Evolutionary conservation across 2,797 vertebrate species (phyloP).

Genomic region (Mormyrops boulengeri): DNA sequence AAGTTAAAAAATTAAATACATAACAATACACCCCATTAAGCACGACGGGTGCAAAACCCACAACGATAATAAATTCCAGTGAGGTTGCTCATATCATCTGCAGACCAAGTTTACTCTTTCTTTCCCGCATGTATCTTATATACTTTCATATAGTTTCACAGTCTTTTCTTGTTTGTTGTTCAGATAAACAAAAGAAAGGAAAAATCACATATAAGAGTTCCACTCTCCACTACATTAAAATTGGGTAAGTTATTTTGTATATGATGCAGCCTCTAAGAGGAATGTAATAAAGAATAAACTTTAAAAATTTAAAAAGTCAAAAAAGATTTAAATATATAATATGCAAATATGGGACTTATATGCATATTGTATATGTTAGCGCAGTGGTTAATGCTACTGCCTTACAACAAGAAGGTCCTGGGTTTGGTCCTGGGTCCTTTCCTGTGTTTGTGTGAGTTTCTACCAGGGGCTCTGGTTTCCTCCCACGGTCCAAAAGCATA

Average conservation of each 20-base stretch:
- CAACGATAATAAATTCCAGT: background rate
- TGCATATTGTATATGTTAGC: too few species aligned
- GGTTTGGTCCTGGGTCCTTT: too few species aligned
- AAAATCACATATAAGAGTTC: background rate
- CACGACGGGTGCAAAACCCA: background rate
- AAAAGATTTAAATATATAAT: background rate
- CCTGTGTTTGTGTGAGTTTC: too few species aligned
- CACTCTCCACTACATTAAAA: background rate
- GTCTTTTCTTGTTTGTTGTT: background rate
- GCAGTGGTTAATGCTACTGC: too few species aligned
- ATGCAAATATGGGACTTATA: background rate
- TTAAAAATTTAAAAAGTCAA: background rate
- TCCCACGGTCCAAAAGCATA: too few species aligned
- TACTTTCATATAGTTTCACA: background rate
- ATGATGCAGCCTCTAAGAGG: background rate
- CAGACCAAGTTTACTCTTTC: background rate
- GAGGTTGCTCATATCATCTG: background rate
- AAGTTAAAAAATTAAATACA: background rate
- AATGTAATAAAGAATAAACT: background rate
- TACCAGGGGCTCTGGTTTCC: too few species aligned
- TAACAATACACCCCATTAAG: background rate
- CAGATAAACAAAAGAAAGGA: background rate
- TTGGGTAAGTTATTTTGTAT: background rate
- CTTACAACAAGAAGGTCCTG: too few species aligned
- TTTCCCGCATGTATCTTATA: background rate